These are phyloP conservation scores for Otus sunia DNA, from an alignment of 2,113 vertebrate species.

Conservation along the genomic window DNA sequence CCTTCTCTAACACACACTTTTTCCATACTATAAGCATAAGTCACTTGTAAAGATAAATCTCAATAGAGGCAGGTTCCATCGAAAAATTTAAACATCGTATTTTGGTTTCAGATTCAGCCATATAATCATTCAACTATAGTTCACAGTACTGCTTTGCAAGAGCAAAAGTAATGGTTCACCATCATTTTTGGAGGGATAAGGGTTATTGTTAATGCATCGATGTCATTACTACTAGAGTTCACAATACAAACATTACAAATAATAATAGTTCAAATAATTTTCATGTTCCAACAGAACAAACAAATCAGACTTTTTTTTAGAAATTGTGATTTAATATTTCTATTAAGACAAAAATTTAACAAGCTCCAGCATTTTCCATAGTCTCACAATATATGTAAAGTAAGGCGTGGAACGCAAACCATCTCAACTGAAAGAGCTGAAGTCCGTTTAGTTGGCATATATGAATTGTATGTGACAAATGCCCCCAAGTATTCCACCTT, in stretches of 20 bases:
- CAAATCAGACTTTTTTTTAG: not conserved
- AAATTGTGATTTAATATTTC: not conserved
- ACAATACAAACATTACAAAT: not conserved
- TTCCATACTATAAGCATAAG: not conserved
- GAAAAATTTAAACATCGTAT: not conserved
- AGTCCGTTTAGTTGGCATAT: not conserved
- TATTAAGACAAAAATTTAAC: not conserved
- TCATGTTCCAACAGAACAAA: not conserved
- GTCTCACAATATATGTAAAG: not conserved
- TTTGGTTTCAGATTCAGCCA: not conserved
- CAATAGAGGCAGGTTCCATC: not conserved
- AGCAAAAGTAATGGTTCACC: not conserved
- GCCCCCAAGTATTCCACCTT: slow-evolving; percentile 55
- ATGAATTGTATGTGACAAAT: slow-evolving; percentile 59
- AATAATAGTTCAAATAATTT: not conserved
- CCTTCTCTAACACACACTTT: not conserved
- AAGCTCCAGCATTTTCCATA: not conserved
- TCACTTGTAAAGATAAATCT: not conserved
- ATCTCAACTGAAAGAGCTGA: not conserved
- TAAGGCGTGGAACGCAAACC: not conserved
- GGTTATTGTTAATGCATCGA: not conserved
- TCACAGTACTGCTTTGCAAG: not conserved
- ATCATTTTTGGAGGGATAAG: not conserved
- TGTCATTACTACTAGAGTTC: not conserved
- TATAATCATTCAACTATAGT: not conserved